A percentile compares a stretch with the other conserved stretches of the same genome.
Conservation (phyloP, 2,888 invertebrate genomes). For the Sinopyrophorus schimmeli region DNA sequence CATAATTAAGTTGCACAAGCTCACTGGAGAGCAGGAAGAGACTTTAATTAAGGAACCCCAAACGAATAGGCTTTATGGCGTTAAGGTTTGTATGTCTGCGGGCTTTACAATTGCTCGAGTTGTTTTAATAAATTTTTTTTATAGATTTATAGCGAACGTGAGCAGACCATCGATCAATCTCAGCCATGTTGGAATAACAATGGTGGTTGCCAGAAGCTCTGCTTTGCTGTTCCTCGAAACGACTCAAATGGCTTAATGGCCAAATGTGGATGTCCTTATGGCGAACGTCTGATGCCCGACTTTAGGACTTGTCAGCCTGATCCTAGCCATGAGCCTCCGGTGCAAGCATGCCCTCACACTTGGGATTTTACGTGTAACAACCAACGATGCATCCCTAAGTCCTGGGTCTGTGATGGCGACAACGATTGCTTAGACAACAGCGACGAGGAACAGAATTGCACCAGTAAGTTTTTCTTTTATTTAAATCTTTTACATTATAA, state of each 20-base stretch:
- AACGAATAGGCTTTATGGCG: conserved; percentile 88
- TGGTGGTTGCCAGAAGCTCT: conserved; percentile 92
- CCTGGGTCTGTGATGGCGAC: conserved; percentile 96
- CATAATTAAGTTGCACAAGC: conserved; percentile 86
- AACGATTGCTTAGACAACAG: conserved; percentile 95
- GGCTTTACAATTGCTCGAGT: neutral
- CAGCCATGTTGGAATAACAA: conserved; percentile 86
- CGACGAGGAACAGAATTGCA: conserved; percentile 94
- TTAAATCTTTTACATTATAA: conserved; percentile 1
- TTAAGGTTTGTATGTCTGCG: conserved; percentile 62
- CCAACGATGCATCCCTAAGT: conserved; percentile 88
- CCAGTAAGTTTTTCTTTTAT: conserved; percentile 64
- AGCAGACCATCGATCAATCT: conserved; percentile 68
- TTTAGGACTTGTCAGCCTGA: conserved; percentile 74
- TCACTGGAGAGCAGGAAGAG: conserved; percentile 85
- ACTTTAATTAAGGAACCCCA: conserved; percentile 87
- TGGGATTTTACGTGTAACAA: conserved; percentile 96
- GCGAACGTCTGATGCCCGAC: conserved; percentile 77
- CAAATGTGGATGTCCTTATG: conserved; percentile 91
- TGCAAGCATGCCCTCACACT: conserved; percentile 85
- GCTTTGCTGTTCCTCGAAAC: conserved; percentile 84
- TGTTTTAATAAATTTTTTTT: conserved; percentile 15
- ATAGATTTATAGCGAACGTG: conserved; percentile 70
- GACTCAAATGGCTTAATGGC: conserved; percentile 61
- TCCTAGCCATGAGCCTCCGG: conserved; percentile 83